phyloP scores from a whole-genome alignment of 2,797 vertebrate genomes.

The Parambassis ranga region DNA sequence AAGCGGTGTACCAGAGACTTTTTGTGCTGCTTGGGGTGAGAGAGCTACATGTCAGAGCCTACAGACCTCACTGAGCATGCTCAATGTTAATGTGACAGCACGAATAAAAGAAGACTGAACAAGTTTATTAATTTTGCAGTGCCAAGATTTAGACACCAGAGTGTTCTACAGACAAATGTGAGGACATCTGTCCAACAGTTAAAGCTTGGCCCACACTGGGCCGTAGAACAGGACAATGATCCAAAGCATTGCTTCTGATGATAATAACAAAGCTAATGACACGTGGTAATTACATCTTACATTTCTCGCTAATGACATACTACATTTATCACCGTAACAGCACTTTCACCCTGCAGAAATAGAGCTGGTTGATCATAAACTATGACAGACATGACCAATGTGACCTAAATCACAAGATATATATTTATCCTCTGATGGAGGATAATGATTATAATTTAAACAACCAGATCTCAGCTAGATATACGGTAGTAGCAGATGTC shows the following conservation, averaged over 20 bases:
- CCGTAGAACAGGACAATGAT: no score
- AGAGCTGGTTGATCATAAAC: background rate
- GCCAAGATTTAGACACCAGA: no score
- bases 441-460: conserved; percentile 47
- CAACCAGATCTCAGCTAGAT: conserved; percentile 24
- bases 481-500: conserved; percentile 4
- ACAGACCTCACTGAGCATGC: no score
- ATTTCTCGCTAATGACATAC: background rate
- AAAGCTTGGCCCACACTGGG: no score
- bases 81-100: no score
- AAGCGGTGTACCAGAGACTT: no score
- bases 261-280: conserved; percentile 19
- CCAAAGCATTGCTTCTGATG: background rate
- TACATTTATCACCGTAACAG: conserved; percentile 28
- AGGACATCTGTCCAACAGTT: no score
- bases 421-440: conserved; percentile 20
- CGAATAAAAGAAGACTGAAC: no score
- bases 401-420: conserved; percentile 35
- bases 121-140: no score
- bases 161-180: no score
- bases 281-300: conserved; percentile 34
- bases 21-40: no score
- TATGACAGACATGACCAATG: conserved; percentile 5
- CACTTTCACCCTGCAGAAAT: background rate
- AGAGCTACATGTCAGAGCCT: no score